These are phyloP conservation scores for Palythoa heliodiscus DNA, from an alignment of 92 coral and sea anemone genomes.

Conservation along the genomic window DNA sequence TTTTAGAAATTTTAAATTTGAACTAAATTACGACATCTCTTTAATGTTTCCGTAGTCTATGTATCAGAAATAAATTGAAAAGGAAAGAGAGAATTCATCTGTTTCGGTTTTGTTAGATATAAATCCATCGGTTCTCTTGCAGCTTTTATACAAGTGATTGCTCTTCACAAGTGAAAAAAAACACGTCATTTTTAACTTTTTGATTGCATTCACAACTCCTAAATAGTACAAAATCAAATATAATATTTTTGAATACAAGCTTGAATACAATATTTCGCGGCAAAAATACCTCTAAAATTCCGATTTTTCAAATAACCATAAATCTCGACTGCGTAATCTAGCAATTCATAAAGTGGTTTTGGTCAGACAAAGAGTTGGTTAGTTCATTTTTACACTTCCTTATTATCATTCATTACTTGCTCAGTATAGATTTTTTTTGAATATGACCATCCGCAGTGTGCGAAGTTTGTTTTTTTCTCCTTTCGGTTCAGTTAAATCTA, in stretches of 20 bases:
- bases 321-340: not conserved
- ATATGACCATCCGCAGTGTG: not conserved
- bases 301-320: not conserved
- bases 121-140: not conserved
- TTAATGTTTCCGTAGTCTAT: not conserved
- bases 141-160: constrained; percentile 16
- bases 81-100: not conserved
- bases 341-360: not conserved
- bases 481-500: not conserved
- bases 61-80: not conserved
- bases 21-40: not conserved
- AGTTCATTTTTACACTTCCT: not conserved
- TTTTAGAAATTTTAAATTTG: not conserved
- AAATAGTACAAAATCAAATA: not conserved
- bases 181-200: not conserved
- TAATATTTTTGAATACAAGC: not conserved
- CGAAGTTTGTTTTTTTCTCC: not conserved
- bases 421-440: not conserved
- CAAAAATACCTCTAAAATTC: not conserved
- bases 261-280: not conserved
- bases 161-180: not conserved
- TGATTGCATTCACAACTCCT: not conserved
- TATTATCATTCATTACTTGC: not conserved
- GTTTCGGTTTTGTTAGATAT: not conserved
- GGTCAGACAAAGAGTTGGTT: not conserved